Evolutionary conservation across 2,797 vertebrate genomes (phyloP).

Genomic region (Girardinus metallicus): DNA sequence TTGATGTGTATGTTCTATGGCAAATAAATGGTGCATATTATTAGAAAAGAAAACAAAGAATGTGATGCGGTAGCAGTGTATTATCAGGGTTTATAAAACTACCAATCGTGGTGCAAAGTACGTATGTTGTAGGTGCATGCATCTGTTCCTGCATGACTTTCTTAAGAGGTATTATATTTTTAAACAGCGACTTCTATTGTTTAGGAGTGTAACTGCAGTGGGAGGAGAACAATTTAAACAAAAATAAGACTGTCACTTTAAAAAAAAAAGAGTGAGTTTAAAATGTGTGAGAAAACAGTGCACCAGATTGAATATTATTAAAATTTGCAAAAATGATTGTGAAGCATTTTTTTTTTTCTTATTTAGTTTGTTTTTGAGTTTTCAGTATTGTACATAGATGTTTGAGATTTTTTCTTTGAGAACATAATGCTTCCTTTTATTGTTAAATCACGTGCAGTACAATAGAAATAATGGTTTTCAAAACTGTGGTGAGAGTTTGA

Average conservation of each 20-base stretch:
- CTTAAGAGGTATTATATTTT: neutral
- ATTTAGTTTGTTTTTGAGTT: too few relatives aligned
- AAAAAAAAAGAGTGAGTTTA: neutral
- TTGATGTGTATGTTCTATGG: conserved; percentile 3
- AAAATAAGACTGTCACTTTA: neutral
- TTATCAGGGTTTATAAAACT: neutral
- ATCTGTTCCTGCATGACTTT: neutral
- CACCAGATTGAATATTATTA: neutral
- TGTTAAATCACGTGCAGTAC: neutral
- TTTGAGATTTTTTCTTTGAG: neutral
- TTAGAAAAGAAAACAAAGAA: neutral
- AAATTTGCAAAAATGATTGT: neutral
- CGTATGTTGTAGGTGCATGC: neutral
- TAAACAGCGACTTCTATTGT: neutral
- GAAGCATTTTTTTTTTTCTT: neutral
- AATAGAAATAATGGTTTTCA: neutral
- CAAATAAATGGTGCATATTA: neutral
- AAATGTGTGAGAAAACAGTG: neutral
- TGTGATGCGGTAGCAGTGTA: neutral
- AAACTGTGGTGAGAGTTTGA: neutral
- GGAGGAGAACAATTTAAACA: neutral
- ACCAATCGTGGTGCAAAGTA: neutral
- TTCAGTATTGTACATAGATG: too few relatives aligned
- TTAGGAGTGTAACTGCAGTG: conserved; percentile 1
- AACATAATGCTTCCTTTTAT: neutral